Conservation (phyloP, 1,140 invertebrate species). For the Zaprionus camerounensis region DNA sequence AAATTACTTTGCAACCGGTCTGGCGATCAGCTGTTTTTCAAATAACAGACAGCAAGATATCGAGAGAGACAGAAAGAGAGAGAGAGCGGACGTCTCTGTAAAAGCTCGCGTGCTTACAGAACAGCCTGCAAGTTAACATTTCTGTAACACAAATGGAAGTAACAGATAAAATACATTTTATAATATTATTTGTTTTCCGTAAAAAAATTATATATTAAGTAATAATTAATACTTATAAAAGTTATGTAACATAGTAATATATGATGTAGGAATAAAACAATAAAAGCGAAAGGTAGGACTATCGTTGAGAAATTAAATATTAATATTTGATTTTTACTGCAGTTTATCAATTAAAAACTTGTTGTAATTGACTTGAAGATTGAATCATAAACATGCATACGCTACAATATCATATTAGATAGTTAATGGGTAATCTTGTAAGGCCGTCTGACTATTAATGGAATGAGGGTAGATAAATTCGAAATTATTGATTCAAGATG, state of each 20-base stretch:
- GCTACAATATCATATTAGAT: slow-evolving; percentile 38
- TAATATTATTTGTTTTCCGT: not conserved
- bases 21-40: slow-evolving; percentile 58
- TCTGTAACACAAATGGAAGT: slow-evolving; percentile 19
- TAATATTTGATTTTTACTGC: not conserved
- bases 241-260: no score
- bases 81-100: slow-evolving; percentile 5
- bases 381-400: slow-evolving; percentile 14
- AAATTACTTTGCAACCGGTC: slow-evolving; percentile 65
- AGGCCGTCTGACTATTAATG: slow-evolving; percentile 27
- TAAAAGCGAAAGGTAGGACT: no score
- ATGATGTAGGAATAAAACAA: no score
- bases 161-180: not conserved
- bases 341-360: not conserved
- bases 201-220: not conserved
- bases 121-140: slow-evolving; percentile 18
- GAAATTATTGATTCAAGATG: slow-evolving; percentile 75
- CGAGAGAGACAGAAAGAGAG: slow-evolving; percentile 9
- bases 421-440: slow-evolving; percentile 44
- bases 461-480: slow-evolving; percentile 41
- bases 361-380: not conserved
- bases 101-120: slow-evolving; percentile 28
- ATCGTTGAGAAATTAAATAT: no score
- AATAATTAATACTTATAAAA: not conserved
- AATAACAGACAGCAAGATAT: slow-evolving; percentile 1